Evolutionary conservation across 2,113 vertebrate species (phyloP).

Genomic region (Halcyon senegalensis): DNA sequence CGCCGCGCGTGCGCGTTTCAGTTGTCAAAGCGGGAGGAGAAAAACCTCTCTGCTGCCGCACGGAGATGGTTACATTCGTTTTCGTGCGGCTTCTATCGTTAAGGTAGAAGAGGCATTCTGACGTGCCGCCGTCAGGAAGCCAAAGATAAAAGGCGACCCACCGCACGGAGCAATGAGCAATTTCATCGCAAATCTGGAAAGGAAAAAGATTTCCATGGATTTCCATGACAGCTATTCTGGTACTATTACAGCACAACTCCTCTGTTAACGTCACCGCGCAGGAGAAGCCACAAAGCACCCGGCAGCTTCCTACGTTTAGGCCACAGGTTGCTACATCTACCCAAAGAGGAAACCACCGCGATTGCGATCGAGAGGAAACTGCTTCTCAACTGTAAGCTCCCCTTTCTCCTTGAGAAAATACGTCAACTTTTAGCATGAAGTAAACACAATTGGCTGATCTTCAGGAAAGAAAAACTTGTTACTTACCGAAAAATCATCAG

Average conservation of each 20-base stretch:
- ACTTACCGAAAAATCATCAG: conserved; percentile 78
- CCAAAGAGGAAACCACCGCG: background rate
- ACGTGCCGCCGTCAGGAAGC: background rate
- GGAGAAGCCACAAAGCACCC: background rate
- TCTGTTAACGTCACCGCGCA: background rate
- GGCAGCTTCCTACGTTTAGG: background rate
- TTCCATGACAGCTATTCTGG: background rate
- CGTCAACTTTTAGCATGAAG: background rate
- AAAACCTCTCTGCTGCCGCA: background rate
- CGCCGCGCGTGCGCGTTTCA: rapidly evolving
- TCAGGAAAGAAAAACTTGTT: conserved; percentile 48
- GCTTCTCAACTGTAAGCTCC: background rate
- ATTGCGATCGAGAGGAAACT: background rate
- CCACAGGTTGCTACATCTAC: background rate
- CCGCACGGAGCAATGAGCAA: background rate
- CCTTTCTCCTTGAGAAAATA: background rate
- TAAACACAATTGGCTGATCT: background rate
- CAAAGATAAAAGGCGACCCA: background rate
- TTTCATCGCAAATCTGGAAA: background rate
- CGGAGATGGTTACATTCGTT: background rate
- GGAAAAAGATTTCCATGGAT: background rate
- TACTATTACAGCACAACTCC: background rate
- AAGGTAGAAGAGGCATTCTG: background rate
- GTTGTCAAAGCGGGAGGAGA: background rate
- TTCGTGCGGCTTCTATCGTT: background rate